phyloP scores from a whole-genome alignment of 23 tunicate species.

The Halocynthia aurantium region DNA sequence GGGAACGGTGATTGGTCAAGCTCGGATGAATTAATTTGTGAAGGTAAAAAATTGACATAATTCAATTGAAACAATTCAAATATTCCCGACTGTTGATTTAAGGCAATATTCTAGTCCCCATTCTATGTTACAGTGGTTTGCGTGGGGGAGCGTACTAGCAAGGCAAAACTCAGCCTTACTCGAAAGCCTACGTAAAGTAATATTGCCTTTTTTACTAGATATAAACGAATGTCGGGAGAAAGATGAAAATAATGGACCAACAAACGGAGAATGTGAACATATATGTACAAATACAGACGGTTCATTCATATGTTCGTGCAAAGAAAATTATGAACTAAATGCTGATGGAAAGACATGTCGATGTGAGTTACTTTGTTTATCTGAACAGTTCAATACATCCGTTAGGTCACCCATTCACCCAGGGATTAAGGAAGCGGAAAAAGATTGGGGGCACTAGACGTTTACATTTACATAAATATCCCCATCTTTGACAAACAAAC shows the following conservation, averaged over 20 bases:
- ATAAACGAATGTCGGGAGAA: slow-evolving; percentile 41
- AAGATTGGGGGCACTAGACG: too few species aligned
- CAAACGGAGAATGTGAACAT: slow-evolving; percentile 72
- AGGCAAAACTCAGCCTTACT: too few species aligned
- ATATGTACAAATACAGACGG: slow-evolving; percentile 42
- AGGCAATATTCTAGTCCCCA: too few species aligned
- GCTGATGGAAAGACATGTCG: slow-evolving; percentile 52
- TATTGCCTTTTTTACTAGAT: slow-evolving; percentile 5
- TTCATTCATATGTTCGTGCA: slow-evolving; percentile 42
- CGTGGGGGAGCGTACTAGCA: too few species aligned
- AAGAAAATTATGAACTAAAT: slow-evolving; percentile 39
- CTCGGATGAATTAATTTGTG: slow-evolving; percentile 12
- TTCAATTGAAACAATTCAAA: neutral
- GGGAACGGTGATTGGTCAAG: slow-evolving; percentile 41
- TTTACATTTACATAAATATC: neutral
- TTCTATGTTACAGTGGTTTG: too few species aligned
- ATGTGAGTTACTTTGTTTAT: slow-evolving; percentile 23
- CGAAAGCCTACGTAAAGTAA: too few species aligned
- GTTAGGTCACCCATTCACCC: neutral
- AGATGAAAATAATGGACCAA: slow-evolving; percentile 8
- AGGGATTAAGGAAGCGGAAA: too few species aligned
- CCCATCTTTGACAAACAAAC: neutral
- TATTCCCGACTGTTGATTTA: too few species aligned
- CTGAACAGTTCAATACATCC: neutral
- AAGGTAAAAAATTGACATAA: slow-evolving; percentile 12